These are phyloP conservation scores for Campoplex nolae DNA, from an alignment of 2,888 invertebrate species.

Conservation along the genomic window DNA sequence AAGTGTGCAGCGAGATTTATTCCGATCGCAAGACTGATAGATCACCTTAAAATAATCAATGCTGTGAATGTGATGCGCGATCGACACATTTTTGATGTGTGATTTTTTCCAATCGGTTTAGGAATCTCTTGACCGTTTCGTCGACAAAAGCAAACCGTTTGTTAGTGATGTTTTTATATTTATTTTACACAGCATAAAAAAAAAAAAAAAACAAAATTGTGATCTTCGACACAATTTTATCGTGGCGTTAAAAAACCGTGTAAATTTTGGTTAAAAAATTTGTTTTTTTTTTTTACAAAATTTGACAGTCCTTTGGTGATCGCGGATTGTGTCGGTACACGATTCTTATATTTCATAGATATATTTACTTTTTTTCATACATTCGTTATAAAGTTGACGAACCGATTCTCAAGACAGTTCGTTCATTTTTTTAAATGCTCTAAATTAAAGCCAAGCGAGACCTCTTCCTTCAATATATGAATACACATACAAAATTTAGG, in stretches of 20 bases:
- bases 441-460: conserved; percentile 4
- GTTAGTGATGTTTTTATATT: neutral
- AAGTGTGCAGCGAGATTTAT: too few species aligned
- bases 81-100: conserved; percentile 23
- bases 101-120: neutral
- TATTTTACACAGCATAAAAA: neutral
- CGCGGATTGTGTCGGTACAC: conserved; percentile 8
- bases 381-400: neutral
- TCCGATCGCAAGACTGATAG: too few species aligned
- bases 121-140: too few species aligned
- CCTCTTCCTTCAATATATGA: conserved; percentile 23
- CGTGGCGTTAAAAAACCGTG: conserved; percentile 51
- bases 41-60: conserved; percentile 2
- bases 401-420: conserved; percentile 24
- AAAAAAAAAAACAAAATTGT: neutral
- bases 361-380: conserved; percentile 4
- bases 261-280: conserved; percentile 47
- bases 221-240: neutral
- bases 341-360: conserved; percentile 4
- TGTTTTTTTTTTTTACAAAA: conserved; percentile 16
- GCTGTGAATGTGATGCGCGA: conserved; percentile 11
- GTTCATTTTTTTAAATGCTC: conserved; percentile 23
- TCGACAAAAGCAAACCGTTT: neutral
- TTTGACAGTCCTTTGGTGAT: conserved; percentile 18
- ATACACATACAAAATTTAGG: conserved; percentile 7